Percentiles rank a stretch among this genome's conserved stretches.
These are phyloP conservation scores for Chrysodeixis includens DNA, from an alignment of 2,888 invertebrate species.

Conservation along the genomic window DNA sequence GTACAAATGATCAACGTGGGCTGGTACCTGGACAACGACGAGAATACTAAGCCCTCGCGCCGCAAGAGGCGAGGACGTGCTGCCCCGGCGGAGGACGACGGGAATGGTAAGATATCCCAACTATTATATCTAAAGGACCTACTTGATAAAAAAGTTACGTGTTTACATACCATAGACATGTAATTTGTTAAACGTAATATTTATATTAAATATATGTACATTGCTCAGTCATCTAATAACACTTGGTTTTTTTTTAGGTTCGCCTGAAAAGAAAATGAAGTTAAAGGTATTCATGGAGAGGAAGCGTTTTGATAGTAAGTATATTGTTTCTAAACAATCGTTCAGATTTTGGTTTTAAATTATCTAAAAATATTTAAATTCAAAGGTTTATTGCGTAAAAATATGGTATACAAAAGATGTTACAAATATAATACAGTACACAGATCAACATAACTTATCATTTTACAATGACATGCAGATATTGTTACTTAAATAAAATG, in stretches of 20 bases:
- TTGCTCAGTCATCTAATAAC: neutral
- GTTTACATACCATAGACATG: too few species aligned
- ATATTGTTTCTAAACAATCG: neutral
- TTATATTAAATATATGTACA: too few species aligned
- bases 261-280: slow-evolving; percentile 19
- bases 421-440: too few species aligned
- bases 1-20: slow-evolving; percentile 24
- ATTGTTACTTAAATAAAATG: too few species aligned
- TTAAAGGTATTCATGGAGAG: slow-evolving; percentile 24
- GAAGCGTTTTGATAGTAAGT: neutral
- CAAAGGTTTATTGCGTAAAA: too few species aligned
- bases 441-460: too few species aligned
- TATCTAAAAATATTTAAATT: too few species aligned
- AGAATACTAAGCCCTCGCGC: slow-evolving; percentile 18
- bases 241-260: slow-evolving; percentile 19
- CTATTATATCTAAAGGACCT: neutral
- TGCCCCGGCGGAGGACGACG: slow-evolving; percentile 12
- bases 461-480: too few species aligned
- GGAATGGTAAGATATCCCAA: slow-evolving; percentile 16
- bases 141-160: too few species aligned
- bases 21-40: slow-evolving; percentile 23
- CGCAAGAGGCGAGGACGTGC: slow-evolving; percentile 27
- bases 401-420: too few species aligned
- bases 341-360: too few species aligned
- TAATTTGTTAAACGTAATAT: too few species aligned